phyloP scores from a whole-genome alignment of 2,888 invertebrate species.

The Dromius quadrimaculatus region DNA sequence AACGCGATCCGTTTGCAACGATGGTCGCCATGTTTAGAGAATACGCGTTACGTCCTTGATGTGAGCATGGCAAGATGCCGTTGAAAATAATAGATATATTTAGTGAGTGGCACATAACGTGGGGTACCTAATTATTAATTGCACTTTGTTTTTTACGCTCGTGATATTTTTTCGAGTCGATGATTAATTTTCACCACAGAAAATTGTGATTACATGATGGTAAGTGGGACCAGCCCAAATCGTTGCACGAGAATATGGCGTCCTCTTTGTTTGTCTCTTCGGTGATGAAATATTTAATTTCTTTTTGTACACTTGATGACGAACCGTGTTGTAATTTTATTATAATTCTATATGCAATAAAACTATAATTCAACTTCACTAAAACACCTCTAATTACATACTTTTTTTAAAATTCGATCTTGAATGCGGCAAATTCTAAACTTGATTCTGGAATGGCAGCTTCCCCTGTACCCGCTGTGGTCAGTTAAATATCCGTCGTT shows the following conservation, averaged over 20 bases:
- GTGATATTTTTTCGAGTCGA: constrained; percentile 69
- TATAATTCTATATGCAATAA: constrained; percentile 5
- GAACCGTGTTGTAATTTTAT: constrained; percentile 16
- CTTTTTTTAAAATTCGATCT: constrained; percentile 5
- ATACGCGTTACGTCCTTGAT: constrained; percentile 66
- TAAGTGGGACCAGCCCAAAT: constrained; percentile 68
- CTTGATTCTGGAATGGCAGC: constrained; percentile 39
- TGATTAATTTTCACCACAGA: constrained; percentile 71
- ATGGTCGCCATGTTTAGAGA: constrained; percentile 70
- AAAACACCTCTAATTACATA: constrained; percentile 16
- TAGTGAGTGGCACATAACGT: constrained; percentile 69
- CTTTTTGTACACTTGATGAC: constrained; percentile 15
- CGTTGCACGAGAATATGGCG: constrained; percentile 69
- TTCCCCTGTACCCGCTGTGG: constrained; percentile 49
- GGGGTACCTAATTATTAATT: constrained; percentile 69
- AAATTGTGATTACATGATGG: constrained; percentile 78
- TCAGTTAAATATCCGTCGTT: constrained; percentile 32
- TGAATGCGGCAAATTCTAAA: constrained; percentile 45
- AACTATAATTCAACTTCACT: constrained; percentile 32
- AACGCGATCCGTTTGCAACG: constrained; percentile 55
- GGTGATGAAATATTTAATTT: constrained; percentile 53
- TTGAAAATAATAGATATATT: constrained; percentile 68
- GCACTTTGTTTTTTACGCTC: constrained; percentile 65
- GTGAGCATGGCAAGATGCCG: constrained; percentile 67
- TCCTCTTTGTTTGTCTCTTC: constrained; percentile 60